These are phyloP conservation scores for Ischnus inquisitorius DNA, from an alignment of 2,888 invertebrate genomes.

Conservation along the genomic window DNA sequence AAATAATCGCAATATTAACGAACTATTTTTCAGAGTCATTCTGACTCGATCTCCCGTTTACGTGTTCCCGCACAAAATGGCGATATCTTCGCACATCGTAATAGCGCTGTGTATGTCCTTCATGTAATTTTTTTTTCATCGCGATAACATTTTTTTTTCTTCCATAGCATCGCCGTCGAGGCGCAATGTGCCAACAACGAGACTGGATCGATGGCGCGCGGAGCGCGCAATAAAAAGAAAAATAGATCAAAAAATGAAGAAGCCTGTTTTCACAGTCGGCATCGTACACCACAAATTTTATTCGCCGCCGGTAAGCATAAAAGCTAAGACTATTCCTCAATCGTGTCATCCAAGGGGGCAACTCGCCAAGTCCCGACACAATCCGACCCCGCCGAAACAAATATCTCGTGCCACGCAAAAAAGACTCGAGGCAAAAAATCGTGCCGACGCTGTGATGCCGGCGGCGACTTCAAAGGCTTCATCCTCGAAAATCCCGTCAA, in stretches of 20 bases:
- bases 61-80: neutral
- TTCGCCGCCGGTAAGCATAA: slow-evolving; percentile 72
- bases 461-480: slow-evolving; percentile 7
- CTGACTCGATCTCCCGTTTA: no score
- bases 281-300: slow-evolving; percentile 78
- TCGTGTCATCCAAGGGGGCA: slow-evolving; percentile 55
- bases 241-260: slow-evolving; percentile 72
- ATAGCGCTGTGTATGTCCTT: no score
- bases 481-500: neutral
- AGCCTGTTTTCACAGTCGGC: slow-evolving; percentile 80
- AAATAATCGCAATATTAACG: neutral
- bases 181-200: slow-evolving; percentile 40
- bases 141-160: neutral
- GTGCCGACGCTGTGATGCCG: neutral
- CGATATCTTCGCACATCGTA: no score
- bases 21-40: no score
- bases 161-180: slow-evolving; percentile 17
- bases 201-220: slow-evolving; percentile 76
- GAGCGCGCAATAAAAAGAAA: slow-evolving; percentile 73
- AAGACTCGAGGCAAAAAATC: slow-evolving; percentile 74
- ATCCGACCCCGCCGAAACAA: slow-evolving; percentile 65
- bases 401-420: slow-evolving; percentile 81
- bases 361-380: neutral
- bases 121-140: no score
- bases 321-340: neutral